Base-by-base conservation (phyloP, 2,888 invertebrate genomes). In the Eristalis pertinax region DNA sequence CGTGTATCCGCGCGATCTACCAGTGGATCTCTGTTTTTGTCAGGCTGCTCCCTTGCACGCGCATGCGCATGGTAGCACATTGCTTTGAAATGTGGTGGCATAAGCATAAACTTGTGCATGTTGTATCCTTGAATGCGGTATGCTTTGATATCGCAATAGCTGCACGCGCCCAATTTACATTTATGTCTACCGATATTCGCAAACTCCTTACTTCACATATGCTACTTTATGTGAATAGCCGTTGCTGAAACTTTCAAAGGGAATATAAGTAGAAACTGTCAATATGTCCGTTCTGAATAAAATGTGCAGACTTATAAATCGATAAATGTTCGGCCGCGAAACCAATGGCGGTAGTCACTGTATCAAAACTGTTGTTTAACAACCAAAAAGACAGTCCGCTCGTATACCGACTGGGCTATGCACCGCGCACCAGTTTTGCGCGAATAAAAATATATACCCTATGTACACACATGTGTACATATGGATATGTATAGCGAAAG, bases 161-260 rank as follows among this genome's bases (percentile, higher is more conserved):
- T 92, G 92, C 92, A 92, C 93, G 92, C 92, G 92, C 92, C 93
- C 92, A 92, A 92, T 92, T 92, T 92, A 92, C 92, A 92, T 92
- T 92, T 92, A 92, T 92, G 92, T 92, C 92, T 91, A 91, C 92
- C 91, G 93, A 92, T 91, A 84, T 88, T 88, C 84, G 84, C 84
- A 84, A 84, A 77, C 88, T 88, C 84, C 88, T 88, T 88, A 88
- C 84, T 88, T 88, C 88, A 81, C 77, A 84, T 88, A 88, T 83
- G 84, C 84, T 58, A 85, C 86, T 81, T 88, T 89, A 83, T 88
- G 89, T 89, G 83, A 89, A 88, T 89, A 84, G 81, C 85, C 76
- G 79, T 84, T 87, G 79, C 84, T 73, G 78, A 76, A 79, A 87
- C 63, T 88, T 84, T 89, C 90, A 90, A 90, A 90, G 89, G 89